Base-by-base conservation (phyloP, 2,888 invertebrate genomes). In the Oligia fasciuncula region DNA sequence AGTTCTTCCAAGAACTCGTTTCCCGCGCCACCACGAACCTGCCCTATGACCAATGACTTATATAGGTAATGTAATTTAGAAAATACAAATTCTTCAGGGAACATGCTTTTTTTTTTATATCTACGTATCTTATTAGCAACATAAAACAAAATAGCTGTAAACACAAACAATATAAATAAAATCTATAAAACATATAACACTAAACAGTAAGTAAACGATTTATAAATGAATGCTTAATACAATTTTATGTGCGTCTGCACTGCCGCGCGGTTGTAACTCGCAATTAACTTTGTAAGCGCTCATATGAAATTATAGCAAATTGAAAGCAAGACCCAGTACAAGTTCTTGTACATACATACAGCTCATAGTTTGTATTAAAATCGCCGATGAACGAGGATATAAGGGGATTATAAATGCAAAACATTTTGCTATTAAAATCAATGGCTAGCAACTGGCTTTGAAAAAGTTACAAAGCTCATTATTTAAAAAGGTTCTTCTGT, bases 301-400 rank as follows among this genome's bases (percentile, higher is more conserved):
- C 78, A 85, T 85, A 78, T 69, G 67, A 85, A 80, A 84, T 85
- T 84, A 85, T 78, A 81, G 87, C 87, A 84, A 85, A 85, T 85
- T 85, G 85, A 84, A 85, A 84, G 68, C 86, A 70, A 51, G 77
- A 73, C 13, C 76, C 29, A 69, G 72, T 72, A 80, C 76, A 65
- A 87, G 77, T 68, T 85, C 66, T 73, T 73, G 85, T 79, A 65
- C 67, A 73, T 71, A 83, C 54, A n/a, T 77, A 54, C 49, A 62
- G 46, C 65, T 73, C 62, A 77, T 87, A 87, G 77, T 84, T 79
- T 76, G 69, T 75, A 72, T 74, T 73, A 69, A 86, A 84, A 75
- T 84, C 29, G 66, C 63, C 74, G 76, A 73, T 69, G 67, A 72
- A 73, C 65, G 66, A 76, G 73, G 79, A 77, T 65, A 40, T 72